Conservation (phyloP, 2,113 vertebrate genomes). For the Leptobrachium leishanense region DNA sequence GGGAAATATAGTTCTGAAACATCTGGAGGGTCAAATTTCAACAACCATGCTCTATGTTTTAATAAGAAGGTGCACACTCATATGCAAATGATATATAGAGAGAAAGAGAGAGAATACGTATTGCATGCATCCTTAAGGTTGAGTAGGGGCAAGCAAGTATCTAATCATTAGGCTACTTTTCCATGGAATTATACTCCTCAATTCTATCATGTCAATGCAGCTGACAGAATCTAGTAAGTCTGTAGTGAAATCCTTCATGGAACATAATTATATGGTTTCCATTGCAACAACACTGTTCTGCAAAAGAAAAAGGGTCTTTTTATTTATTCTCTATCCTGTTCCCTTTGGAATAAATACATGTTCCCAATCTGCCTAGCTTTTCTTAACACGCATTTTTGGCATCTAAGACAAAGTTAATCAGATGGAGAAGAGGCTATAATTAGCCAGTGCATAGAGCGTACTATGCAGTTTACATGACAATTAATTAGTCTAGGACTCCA, state of each 20-base stretch:
- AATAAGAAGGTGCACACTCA: too few species aligned
- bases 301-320: background rate
- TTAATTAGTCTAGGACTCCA: constrained; percentile 51
- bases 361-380: constrained; percentile 8
- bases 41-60: too few species aligned
- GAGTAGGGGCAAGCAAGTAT: background rate
- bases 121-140: background rate
- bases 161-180: background rate
- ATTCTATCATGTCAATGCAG: constrained; percentile 2
- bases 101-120: too few species aligned
- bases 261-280: constrained; percentile 21
- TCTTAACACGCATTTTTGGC: constrained; percentile 17
- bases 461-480: constrained; percentile 45
- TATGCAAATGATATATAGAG: too few species aligned
- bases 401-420: constrained; percentile 33
- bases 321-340: constrained; percentile 23
- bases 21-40: too few species aligned
- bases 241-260: background rate
- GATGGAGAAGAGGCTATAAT: constrained; percentile 33
- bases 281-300: constrained; percentile 22
- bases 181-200: constrained; percentile 23
- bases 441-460: constrained; percentile 9
- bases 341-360: constrained; percentile 30
- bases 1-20: too few species aligned
- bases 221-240: constrained; percentile 1